Conservation (phyloP, 2,113 vertebrate species). For the Corythaeola cristata region DNA sequence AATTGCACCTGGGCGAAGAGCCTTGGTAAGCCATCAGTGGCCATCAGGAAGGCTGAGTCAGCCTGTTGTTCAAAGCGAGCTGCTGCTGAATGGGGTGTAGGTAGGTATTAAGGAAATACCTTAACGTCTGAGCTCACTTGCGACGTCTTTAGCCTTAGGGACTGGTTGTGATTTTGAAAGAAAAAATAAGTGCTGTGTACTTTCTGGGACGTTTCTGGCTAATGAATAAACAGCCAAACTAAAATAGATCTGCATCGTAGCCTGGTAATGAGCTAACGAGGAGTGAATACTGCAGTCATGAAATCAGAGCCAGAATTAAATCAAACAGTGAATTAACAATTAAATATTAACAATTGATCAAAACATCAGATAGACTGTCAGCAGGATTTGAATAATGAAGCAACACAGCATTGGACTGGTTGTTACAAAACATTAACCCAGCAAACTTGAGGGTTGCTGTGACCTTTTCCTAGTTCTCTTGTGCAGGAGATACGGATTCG, state of each 20-base stretch:
- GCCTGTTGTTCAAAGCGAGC: background rate
- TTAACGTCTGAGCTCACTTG: background rate
- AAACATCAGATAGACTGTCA: constrained; percentile 16
- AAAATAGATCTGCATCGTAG: background rate
- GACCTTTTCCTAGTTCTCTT: background rate
- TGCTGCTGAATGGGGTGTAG: background rate
- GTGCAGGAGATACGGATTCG: background rate
- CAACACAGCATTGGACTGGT: background rate
- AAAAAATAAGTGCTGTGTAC: background rate
- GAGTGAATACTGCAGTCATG: background rate
- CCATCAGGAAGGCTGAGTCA: background rate
- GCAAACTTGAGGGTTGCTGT: background rate
- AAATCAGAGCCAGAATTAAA: background rate
- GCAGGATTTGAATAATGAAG: constrained; percentile 15
- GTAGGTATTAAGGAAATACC: background rate
- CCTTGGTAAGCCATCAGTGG: background rate
- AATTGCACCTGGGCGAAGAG: background rate
- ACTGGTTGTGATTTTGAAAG: constrained; percentile 1
- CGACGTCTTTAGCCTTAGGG: background rate
- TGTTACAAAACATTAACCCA: background rate
- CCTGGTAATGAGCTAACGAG: background rate
- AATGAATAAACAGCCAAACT: background rate
- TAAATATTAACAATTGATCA: constrained; percentile 36
- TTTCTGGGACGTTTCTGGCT: background rate
- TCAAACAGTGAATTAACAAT: constrained; percentile 10